Evolutionary conservation across 2,888 invertebrate genomes (phyloP).

Genomic region (Metalampra italica): DNA sequence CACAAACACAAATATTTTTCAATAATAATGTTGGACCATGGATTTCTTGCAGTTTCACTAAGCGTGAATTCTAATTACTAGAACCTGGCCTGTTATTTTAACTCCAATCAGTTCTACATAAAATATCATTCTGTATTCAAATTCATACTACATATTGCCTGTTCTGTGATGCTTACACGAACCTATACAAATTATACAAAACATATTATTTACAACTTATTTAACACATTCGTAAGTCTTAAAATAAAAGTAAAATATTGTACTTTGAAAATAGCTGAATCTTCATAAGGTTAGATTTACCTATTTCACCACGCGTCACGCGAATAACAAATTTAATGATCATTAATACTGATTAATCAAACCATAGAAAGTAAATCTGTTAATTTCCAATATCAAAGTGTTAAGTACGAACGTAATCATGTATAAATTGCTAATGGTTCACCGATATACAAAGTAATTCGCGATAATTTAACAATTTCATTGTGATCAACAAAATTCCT

Average conservation of each 20-base stretch:
- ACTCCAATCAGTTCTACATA: too few species aligned
- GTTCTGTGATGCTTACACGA: constrained; percentile 41
- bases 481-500: constrained; percentile 26
- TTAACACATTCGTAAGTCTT: constrained; percentile 5
- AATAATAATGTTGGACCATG: too few species aligned
- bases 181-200: constrained; percentile 15
- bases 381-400: constrained; percentile 2
- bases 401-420: neutral
- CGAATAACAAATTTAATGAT: neutral
- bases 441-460: neutral
- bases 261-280: constrained; percentile 26
- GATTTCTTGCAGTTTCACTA: too few species aligned
- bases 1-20: too few species aligned
- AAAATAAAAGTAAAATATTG: constrained; percentile 24
- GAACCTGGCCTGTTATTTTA: too few species aligned
- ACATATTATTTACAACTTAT: constrained; percentile 9
- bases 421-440: too few species aligned
- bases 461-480: constrained; percentile 2
- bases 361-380: constrained; percentile 10
- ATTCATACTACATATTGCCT: neutral
- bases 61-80: too few species aligned
- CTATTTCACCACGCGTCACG: constrained; percentile 9
- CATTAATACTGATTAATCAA: constrained; percentile 46
- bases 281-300: constrained; percentile 6
- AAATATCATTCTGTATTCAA: neutral